phyloP scores from a whole-genome alignment of 2,888 invertebrate genomes.

The Ophraella communa region DNA sequence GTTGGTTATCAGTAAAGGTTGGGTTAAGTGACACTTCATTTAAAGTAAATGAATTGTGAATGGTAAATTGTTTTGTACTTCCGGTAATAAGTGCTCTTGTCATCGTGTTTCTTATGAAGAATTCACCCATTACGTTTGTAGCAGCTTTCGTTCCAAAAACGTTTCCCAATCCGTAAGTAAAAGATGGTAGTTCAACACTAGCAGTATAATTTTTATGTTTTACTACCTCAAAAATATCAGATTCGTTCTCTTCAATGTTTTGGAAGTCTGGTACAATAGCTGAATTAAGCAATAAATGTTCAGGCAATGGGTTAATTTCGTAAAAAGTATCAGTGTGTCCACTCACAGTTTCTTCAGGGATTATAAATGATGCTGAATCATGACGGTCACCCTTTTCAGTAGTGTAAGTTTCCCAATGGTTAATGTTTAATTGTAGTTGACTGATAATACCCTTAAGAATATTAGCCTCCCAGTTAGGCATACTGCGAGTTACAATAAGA shows the following conservation, averaged over 20 bases:
- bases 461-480: slow-evolving; percentile 71
- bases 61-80: slow-evolving; percentile 64
- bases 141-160: slow-evolving; percentile 51
- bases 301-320: slow-evolving; percentile 67
- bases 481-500: slow-evolving; percentile 64
- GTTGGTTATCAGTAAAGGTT: slow-evolving; percentile 65
- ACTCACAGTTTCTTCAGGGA: slow-evolving; percentile 74
- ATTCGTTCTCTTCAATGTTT: slow-evolving; percentile 56
- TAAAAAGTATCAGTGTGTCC: slow-evolving; percentile 76
- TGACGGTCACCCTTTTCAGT: not conserved
- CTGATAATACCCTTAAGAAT: slow-evolving; percentile 73
- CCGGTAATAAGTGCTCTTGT: slow-evolving; percentile 66
- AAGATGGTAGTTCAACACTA: slow-evolving; percentile 67
- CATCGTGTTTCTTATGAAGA: slow-evolving; percentile 64
- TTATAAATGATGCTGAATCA: slow-evolving; percentile 65
- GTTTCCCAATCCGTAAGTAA: slow-evolving; percentile 69
- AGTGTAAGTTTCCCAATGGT: slow-evolving; percentile 50
- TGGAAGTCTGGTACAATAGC: slow-evolving; percentile 57
- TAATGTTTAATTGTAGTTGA: slow-evolving; percentile 72
- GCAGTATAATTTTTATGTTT: slow-evolving; percentile 72
- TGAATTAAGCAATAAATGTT: slow-evolving; percentile 63
- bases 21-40: slow-evolving; percentile 69
- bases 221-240: slow-evolving; percentile 66
- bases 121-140: slow-evolving; percentile 53
- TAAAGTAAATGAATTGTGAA: slow-evolving; percentile 70